These are phyloP conservation scores for Incurvaria masculella DNA, from an alignment of 2,888 invertebrate genomes.

Conservation along the genomic window DNA sequence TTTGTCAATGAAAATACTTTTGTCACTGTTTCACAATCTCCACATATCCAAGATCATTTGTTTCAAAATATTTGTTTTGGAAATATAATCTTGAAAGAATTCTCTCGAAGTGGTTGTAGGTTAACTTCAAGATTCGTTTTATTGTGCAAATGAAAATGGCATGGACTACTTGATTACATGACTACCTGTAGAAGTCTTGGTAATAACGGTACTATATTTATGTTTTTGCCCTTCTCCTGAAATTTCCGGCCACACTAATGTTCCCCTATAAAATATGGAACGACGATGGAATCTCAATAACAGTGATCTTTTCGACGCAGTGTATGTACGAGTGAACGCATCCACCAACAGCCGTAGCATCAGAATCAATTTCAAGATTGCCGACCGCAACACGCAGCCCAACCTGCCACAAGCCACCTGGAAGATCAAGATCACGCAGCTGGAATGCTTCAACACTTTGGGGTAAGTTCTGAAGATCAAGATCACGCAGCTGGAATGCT, in stretches of 20 bases:
- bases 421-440: conserved; percentile 61
- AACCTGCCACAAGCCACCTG: conserved; percentile 49
- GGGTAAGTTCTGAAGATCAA: conserved; percentile 54
- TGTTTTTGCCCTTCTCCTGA: conserved; percentile 12
- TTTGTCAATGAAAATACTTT: too few relatives aligned
- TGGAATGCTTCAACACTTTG: conserved; percentile 56
- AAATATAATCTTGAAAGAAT: too few relatives aligned
- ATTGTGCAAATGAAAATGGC: too few relatives aligned
- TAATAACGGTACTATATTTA: conserved; percentile 12
- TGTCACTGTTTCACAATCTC: too few relatives aligned
- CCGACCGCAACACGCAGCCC: conserved; percentile 41
- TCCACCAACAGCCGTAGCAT: conserved; percentile 41
- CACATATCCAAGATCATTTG: too few relatives aligned
- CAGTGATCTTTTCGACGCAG: conserved; percentile 22
- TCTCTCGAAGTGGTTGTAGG: too few relatives aligned
- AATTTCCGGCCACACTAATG: too few relatives aligned
- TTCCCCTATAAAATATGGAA: too few relatives aligned
- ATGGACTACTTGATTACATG: too few relatives aligned
- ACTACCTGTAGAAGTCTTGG: conserved; percentile 20
- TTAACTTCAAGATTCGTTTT: too few relatives aligned
- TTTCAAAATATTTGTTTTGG: too few relatives aligned
- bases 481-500: conserved; percentile 61
- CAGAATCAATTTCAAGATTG: conserved; percentile 48
- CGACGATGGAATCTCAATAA: conserved; percentile 4
- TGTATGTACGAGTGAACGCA: conserved; percentile 49